Evolutionary conservation across 2,113 vertebrate species (phyloP).

Genomic region (Hemicordylus capensis): DNA sequence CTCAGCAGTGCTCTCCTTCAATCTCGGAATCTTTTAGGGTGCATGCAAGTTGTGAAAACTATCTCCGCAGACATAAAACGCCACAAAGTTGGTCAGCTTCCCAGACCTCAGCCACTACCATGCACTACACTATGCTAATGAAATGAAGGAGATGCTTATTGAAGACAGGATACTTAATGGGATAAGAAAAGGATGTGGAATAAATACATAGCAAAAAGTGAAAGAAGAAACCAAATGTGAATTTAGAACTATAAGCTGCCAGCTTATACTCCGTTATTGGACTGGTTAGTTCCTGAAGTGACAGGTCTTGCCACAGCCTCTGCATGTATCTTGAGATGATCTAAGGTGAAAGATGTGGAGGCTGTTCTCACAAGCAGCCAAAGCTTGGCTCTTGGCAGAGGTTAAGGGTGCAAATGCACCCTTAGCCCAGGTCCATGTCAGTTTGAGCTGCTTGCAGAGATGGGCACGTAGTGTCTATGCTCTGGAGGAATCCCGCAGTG

Average conservation of each 20-base stretch:
- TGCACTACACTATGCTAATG: not conserved
- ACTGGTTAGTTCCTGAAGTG: not conserved
- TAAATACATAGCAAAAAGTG: not conserved
- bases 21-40: not conserved
- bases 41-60: not conserved
- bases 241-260: not conserved
- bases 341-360: not conserved
- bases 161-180: not conserved
- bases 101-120: too few relatives aligned
- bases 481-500: too few relatives aligned
- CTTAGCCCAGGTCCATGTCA: too few relatives aligned
- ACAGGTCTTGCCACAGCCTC: not conserved
- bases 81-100: not conserved
- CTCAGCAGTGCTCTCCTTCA: not conserved
- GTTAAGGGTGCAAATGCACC: too few relatives aligned
- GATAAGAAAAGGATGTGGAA: not conserved
- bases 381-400: too few relatives aligned
- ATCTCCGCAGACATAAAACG: not conserved
- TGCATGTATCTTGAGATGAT: not conserved
- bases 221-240: too few relatives aligned
- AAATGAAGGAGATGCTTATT: not conserved
- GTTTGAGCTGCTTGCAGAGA: too few relatives aligned
- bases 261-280: not conserved
- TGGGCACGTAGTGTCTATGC: too few relatives aligned
- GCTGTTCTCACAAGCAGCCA: too few relatives aligned